Percentiles rank a stretch among this genome's conserved stretches.
Evolutionary conservation across 2,888 invertebrate species (phyloP).

Genomic region (Cephonodes hylas): DNA sequence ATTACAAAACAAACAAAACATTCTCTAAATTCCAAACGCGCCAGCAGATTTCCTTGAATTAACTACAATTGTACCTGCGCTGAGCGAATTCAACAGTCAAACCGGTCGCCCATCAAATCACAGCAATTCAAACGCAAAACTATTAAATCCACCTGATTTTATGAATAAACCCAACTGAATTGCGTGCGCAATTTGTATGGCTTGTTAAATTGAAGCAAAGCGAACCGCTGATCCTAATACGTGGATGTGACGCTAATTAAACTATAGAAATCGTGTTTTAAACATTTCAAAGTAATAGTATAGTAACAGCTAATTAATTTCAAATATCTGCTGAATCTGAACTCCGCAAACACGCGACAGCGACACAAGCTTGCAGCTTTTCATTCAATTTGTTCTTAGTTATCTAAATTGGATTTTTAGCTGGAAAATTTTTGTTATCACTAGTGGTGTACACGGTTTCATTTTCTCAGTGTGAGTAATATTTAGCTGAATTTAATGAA

Average conservation of each 20-base stretch:
- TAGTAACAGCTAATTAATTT: not conserved
- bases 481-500: too few species aligned
- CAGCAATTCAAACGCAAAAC: not conserved
- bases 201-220: not conserved
- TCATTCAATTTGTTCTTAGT: not conserved
- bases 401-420: not conserved
- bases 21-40: not conserved
- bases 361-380: not conserved
- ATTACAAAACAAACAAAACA: not conserved
- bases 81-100: not conserved
- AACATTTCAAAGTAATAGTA: not conserved
- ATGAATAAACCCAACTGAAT: not conserved
- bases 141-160: slow-evolving; percentile 1
- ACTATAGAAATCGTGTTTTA: slow-evolving; percentile 5
- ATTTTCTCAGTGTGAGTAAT: too few species aligned
- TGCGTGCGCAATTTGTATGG: not conserved
- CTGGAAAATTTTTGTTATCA: not conserved
- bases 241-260: slow-evolving; percentile 1
- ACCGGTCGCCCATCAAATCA: not conserved
- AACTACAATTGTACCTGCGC: not conserved
- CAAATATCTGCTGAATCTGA: not conserved
- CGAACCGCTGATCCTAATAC: not conserved
- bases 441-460: not conserved
- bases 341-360: not conserved
- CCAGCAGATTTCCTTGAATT: not conserved